Base-by-base conservation (phyloP, 2,113 vertebrate species). In the Macheiramphus alcinus region DNA sequence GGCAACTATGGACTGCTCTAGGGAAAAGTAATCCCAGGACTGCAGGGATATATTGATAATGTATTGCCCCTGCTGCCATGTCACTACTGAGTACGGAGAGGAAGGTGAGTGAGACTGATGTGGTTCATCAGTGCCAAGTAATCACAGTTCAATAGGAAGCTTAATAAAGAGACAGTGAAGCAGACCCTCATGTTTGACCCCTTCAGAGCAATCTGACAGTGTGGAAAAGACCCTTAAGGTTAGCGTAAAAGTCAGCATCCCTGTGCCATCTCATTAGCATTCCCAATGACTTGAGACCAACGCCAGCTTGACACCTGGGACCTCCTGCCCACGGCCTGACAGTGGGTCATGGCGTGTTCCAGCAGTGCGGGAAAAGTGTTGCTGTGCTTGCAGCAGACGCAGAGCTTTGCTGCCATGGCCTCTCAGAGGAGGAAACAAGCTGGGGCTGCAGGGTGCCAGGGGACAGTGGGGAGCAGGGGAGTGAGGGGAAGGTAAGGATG, bases 331-430 rank as follows among this genome's bases (percentile, higher is more conserved):
- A 29, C 16, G 20, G n/a, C 32, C 38, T 63, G 67, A 45, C 13
- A 58, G 42, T 15, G 62, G 10, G 18, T 75, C 34, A 21, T 0
- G 1, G 12, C 2, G 0, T n/a, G 36, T 32, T 20, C 40, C 50
- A 71, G 17, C 11, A 67, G 26, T 9, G 29, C 66, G 70, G 61
- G 26, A 91, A 27, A 50, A 70, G 7, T 22, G 5, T 19, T 3
- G 0, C 16, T 3, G 0, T 27, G 19, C 38, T 29, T 91, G 12
- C 27, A 79, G 4, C 29, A 38, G 42, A 38, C 0, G 0, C n/a
- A 63, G 53, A 70, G 27, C 18, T 62, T 70, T 70, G n/a, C 27
- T 50, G 48, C 3, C 1, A 19, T 45, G 11, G 38, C 13, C 16
- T 52, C 13, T 65, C 21, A 61, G n/a, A 34, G 40, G 6, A 48